Base-by-base conservation (phyloP, 2,113 vertebrate genomes). In the Polypterus senegalus region DNA sequence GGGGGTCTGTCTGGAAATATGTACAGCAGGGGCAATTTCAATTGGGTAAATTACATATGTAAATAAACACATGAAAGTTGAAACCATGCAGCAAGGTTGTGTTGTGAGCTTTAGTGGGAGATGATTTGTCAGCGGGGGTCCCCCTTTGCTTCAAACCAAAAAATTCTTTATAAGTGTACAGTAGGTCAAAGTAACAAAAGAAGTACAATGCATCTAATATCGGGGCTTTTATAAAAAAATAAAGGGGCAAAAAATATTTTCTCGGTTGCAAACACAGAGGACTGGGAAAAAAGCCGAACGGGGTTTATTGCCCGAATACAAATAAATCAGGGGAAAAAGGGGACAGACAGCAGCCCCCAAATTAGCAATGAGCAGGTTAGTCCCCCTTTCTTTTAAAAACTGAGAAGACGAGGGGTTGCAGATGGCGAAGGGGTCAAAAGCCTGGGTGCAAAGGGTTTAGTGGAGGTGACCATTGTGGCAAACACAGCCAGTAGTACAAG, bases 41-140 rank as follows among this genome's bases (percentile, higher is more conserved):
- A 86, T 80, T 46, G 81, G 83, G 3, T 83, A 84, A 46, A 84
- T 81, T 49, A 86, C 82, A 6, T 84, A 86, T 55, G 81, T 76
- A 3, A 86, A 71, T 80, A 88, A 69, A 75, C 86, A 88, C 9
- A 88, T 75, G 70, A 86, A 67, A 88, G 73, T 81, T 86, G 81
- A 9, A 74, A 63, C 82, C 82, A 0, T 88, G 86, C 1, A 88
- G 79, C 63, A 85, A 68, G 62, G 86, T 82, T 0, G 86, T 86
- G 74, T 86, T 86, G 5, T 84, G 70, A 9, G 83, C 86, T 51
- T 69, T 80, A 7, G 60, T 78, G 48, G 77, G 77, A 0, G 76
- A 82, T 3, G 63, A 55, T 64, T 79, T 69, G 59, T 83, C 71
- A 1, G 70, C 66, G 2, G 83, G 83, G 3, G 77, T n/a, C 84